Conservation (phyloP, 2,888 invertebrate species). For the Euclidia mi region DNA sequence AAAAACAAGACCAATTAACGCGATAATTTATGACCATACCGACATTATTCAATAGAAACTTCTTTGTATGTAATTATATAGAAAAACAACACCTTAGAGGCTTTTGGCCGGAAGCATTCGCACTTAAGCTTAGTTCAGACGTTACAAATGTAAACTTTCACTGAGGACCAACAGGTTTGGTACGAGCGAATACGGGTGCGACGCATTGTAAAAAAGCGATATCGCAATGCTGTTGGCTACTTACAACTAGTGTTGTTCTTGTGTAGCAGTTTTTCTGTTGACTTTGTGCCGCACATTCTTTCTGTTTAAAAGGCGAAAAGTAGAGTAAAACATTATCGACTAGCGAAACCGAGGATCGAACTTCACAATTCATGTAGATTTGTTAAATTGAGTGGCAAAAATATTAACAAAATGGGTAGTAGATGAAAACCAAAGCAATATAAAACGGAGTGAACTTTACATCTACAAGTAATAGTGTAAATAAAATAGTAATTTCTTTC, state of each 20-base stretch:
- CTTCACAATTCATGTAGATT: too few relatives aligned
- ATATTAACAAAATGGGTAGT: too few relatives aligned
- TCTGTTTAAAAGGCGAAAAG: too few relatives aligned
- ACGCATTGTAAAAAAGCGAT: constrained; percentile 62
- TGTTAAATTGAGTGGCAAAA: too few relatives aligned
- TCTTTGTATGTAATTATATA: constrained; percentile 70
- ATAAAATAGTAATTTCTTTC: too few relatives aligned
- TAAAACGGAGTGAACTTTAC: too few relatives aligned
- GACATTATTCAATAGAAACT: constrained; percentile 59
- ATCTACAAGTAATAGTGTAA: too few relatives aligned
- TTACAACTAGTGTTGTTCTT: constrained; percentile 27
- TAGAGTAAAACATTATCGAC: too few relatives aligned
- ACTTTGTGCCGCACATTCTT: too few relatives aligned
- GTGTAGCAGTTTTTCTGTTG: constrained; percentile 5
- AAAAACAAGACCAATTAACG: constrained; percentile 51
- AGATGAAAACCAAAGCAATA: too few relatives aligned
- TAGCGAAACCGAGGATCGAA: too few relatives aligned
- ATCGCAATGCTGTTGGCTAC: constrained; percentile 53
- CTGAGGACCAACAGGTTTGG: constrained; percentile 77
- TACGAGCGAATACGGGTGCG: constrained; percentile 62
- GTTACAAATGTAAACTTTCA: constrained; percentile 81
- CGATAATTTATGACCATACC: constrained; percentile 49
- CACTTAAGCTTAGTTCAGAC: constrained; percentile 68
- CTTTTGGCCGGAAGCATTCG: constrained; percentile 74
- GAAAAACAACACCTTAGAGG: constrained; percentile 75